Evolutionary conservation across 2,113 vertebrate species (phyloP).

Genomic region (Lasiurus cinereus): DNA sequence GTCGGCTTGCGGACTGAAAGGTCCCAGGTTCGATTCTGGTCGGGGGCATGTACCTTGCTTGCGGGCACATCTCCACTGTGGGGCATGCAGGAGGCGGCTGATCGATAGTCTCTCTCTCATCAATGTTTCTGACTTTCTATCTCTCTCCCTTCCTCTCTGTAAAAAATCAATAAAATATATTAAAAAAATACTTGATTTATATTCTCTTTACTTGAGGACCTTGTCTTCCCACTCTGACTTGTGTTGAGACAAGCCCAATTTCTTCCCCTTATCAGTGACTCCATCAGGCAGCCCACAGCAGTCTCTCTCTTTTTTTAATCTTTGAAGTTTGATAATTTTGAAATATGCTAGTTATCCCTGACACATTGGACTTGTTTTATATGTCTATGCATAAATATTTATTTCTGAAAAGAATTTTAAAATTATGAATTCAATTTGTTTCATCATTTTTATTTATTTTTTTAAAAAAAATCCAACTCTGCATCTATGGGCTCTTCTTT

Average conservation of each 20-base stretch:
- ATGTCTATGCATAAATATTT: background rate
- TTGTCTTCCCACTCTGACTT: background rate
- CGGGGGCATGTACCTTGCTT: too few relatives aligned
- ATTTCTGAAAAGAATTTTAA: background rate
- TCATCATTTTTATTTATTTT: background rate
- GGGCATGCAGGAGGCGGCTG: too few relatives aligned
- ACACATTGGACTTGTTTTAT: constrained; percentile 19
- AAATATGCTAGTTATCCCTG: background rate
- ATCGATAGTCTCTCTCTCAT: too few relatives aligned
- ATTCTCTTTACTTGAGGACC: background rate
- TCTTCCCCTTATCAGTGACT: background rate
- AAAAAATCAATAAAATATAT: too few relatives aligned
- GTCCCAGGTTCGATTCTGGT: too few relatives aligned
- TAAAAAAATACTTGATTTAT: too few relatives aligned
- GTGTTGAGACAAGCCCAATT: background rate
- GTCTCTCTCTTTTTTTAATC: background rate
- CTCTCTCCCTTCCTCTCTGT: too few relatives aligned
- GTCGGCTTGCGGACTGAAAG: too few relatives aligned
- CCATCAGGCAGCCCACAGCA: background rate
- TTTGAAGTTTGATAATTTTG: too few relatives aligned
- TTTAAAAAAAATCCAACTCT: background rate
- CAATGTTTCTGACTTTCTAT: too few relatives aligned
- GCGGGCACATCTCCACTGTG: too few relatives aligned
- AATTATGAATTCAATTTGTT: constrained; percentile 37
- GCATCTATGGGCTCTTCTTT: background rate